Conservation (phyloP, 2,888 invertebrate genomes). For the Tetheella fluctuosa region DNA sequence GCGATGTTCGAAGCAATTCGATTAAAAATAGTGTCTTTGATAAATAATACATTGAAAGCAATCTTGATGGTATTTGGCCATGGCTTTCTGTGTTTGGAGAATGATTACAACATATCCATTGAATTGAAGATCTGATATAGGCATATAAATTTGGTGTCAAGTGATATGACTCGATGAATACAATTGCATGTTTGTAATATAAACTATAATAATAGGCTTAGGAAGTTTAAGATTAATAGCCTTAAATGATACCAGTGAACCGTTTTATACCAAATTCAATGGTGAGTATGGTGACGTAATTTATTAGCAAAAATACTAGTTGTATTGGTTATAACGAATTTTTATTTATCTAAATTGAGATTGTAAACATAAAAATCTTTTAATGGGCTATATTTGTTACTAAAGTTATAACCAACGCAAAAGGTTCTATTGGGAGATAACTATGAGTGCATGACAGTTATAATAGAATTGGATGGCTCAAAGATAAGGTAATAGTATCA, state of each 20-base stretch:
- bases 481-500: no score
- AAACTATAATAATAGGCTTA: conserved; percentile 10
- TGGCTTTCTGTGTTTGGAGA: conserved; percentile 68
- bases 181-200: conserved; percentile 16
- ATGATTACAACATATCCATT: conserved; percentile 60
- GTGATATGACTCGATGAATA: conserved; percentile 20
- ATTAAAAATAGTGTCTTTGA: conserved; percentile 58
- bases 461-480: no score
- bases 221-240: conserved; percentile 18
- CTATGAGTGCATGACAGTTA: no score
- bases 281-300: neutral
- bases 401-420: no score
- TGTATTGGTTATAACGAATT: no score
- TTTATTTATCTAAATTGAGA: no score
- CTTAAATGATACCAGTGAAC: neutral
- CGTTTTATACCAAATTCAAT: neutral
- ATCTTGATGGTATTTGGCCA: conserved; percentile 74
- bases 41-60: conserved; percentile 62
- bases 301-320: neutral
- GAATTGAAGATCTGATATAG: conserved; percentile 54
- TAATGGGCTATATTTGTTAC: no score
- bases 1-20: conserved; percentile 44
- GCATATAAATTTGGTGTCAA: conserved; percentile 23
- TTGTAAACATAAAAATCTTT: no score
- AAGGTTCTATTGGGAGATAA: no score